Percentiles rank a stretch among this genome's conserved stretches.
phyloP scores from a whole-genome alignment of 1,140 invertebrate species.

The Hycleus phaleratus region DNA sequence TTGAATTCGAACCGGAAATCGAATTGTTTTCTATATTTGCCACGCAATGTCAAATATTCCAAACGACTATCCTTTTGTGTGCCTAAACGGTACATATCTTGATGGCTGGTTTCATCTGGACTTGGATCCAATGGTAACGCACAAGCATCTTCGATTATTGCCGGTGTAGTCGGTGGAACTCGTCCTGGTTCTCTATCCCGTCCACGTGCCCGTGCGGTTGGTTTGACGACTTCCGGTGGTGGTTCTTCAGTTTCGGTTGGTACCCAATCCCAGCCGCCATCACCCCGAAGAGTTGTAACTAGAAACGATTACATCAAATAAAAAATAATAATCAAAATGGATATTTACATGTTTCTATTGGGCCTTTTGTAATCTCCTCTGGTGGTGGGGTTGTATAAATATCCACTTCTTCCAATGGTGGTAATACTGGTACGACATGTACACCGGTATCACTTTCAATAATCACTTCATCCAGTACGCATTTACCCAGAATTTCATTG shows the following conservation, averaged over 20 bases:
- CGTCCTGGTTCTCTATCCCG: conserved; percentile 3
- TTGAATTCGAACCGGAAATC: conserved; percentile 77
- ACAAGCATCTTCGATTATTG: conserved; percentile 19
- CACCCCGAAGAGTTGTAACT: conserved; percentile 25
- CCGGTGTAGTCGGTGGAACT: conserved; percentile 16
- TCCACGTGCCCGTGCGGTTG: too few relatives aligned
- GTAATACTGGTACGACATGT: conserved; percentile 18
- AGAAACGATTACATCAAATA: not conserved
- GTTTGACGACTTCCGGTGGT: not conserved
- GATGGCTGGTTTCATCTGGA: conserved; percentile 4
- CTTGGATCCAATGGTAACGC: conserved; percentile 22
- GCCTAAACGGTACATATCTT: conserved; percentile 4
- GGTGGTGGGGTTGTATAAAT: not conserved
- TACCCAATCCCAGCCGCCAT: conserved; percentile 26
- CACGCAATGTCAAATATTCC: conserved; percentile 57
- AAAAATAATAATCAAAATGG: not conserved
- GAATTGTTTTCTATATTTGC: conserved; percentile 56
- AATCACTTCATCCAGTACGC: conserved; percentile 32
- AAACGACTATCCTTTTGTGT: conserved; percentile 56
- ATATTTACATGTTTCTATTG: conserved; percentile 11
- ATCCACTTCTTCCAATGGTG: conserved; percentile 5
- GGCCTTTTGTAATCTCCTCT: conserved; percentile 25
- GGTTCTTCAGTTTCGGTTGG: not conserved
- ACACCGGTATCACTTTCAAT: not conserved
- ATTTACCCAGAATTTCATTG: conserved; percentile 61